Evolutionary conservation across 2,888 invertebrate species (phyloP), one percentile per base, ranked within the genome.

Genomic region (Apomyelois bistriatella): DNA sequence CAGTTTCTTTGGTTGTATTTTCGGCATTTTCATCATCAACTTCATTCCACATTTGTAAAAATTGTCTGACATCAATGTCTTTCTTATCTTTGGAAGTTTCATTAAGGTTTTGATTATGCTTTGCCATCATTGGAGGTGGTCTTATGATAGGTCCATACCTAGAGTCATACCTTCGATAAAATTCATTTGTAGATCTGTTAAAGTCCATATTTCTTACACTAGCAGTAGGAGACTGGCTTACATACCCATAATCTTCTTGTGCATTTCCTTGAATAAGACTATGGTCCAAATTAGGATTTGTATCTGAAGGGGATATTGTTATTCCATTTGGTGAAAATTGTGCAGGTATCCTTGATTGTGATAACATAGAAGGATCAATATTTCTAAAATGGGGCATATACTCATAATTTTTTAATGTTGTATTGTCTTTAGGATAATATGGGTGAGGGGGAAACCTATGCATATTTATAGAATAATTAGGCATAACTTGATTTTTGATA

Each of bases 11-110:
- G 57, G 58, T 68, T 58, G 36, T 12, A 37, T 70, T 76, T 55
- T 79, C 77, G 61, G 64, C 65, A 57, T 70, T 70, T 64, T 87
- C 90, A 51, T 91, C 91, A 69, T 89, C 90, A 42, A 86, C 90
- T 72, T 91, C 91, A 82, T 83, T 90, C 91, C 91, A 91, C 82
- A 83, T 89, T 79, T 87, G 83, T 46, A 90, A 70, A 73, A 86
- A 91, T 63, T 91, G 90, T 58, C 90, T 76, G 3, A 91, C 83
- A 80, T 90, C 64, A 60, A 90, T 77, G 60, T 74, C 71, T 58
- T 82, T 82, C 61, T 79, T 86, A 36, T 76, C 74, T 69, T 79
- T 81, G 13, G 75, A 63, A 53, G 46, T 56, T 48, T 41, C 55
- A 61, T 63, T 68, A 40, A 61, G 37, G 60, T 64, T 71, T 52